Base-by-base conservation (phyloP, 2,797 vertebrate genomes). In the Geotrypetes seraphini region DNA sequence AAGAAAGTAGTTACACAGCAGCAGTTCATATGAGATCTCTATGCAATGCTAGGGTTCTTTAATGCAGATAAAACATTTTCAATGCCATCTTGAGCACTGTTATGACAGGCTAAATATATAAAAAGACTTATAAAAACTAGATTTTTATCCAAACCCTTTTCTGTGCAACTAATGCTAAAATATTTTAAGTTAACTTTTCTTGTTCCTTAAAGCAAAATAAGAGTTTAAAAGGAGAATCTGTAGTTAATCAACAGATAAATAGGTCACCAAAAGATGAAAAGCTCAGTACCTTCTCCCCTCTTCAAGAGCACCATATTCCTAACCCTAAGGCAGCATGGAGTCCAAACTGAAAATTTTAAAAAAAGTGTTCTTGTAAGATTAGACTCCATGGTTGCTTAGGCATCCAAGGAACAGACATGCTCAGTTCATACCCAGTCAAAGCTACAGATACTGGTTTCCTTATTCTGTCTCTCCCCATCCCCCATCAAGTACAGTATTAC, bases 111-210 rank as follows among this genome's bases (percentile, higher is more conserved):
- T 83, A 83, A 78, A 80, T 88, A 88, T 89, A 89, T 89, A 91
- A 90, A 92, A 95, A 91, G 79, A 83, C 82, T 90, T 92, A 92
- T 91, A 94, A 96, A 94, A 93, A 91, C 86, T 93, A 92, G 86
- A 91, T 82, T 87, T 87, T 89, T 88, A 86, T 85, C 84, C 83
- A 89, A 84, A 87, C 75, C 76, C 84, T n/a, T n/a, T n/a, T 79
- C 86, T 81, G 81, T 77, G 76, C 73, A 81, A 85, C 83, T 84
- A 84, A 90, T 75, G 75, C 73, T 75, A 85, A 77, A 65, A 79
- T 78, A 83, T 82, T 77, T 81, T 79, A 83, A 84, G 71, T 85
- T 81, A 78, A 74, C 75, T 75, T 82, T 75, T 74, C 57, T 78
- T 73, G n/a, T 69, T 76, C 62, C 78, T 78, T 73, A 82, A 84